Conservation (phyloP, 2,888 invertebrate genomes). For the Prostheceraeus crozeri region DNA sequence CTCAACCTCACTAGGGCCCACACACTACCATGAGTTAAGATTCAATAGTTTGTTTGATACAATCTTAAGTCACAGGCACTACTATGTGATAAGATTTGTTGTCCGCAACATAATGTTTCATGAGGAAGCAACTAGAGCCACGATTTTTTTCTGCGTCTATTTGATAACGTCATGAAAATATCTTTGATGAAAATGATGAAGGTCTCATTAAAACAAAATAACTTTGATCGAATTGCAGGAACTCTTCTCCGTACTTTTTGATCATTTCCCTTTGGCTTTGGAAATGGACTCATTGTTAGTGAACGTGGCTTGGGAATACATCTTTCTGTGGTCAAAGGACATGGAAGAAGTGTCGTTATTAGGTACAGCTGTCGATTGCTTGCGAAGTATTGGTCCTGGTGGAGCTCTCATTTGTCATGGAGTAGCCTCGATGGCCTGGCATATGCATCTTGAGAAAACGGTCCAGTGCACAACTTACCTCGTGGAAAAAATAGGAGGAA, state of each 20-base stretch:
- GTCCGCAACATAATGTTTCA: too few species aligned
- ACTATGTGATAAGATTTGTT: too few species aligned
- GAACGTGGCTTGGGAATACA: conserved; percentile 18
- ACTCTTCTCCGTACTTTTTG: conserved; percentile 3
- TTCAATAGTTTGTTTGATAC: too few species aligned
- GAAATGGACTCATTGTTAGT: conserved; percentile 3
- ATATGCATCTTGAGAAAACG: neutral
- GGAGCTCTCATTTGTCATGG: neutral
- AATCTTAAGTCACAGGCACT: too few species aligned
- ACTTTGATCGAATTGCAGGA: neutral
- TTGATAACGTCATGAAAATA: too few species aligned
- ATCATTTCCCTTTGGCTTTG: conserved; percentile 2
- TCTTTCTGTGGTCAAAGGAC: neutral
- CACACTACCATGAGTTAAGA: too few species aligned
- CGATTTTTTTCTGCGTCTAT: too few species aligned
- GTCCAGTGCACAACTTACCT: conserved; percentile 1
- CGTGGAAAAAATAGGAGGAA: too few species aligned
- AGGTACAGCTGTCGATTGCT: neutral
- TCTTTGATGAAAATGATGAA: too few species aligned
- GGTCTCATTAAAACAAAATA: too few species aligned
- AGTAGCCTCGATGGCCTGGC: neutral
- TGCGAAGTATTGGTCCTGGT: neutral
- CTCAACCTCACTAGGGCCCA: too few species aligned
- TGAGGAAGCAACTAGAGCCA: too few species aligned
- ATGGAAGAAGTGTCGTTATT: conserved; percentile 4